Conservation (phyloP, 2,888 invertebrate genomes). For the Ganaspis brasiliensis region DNA sequence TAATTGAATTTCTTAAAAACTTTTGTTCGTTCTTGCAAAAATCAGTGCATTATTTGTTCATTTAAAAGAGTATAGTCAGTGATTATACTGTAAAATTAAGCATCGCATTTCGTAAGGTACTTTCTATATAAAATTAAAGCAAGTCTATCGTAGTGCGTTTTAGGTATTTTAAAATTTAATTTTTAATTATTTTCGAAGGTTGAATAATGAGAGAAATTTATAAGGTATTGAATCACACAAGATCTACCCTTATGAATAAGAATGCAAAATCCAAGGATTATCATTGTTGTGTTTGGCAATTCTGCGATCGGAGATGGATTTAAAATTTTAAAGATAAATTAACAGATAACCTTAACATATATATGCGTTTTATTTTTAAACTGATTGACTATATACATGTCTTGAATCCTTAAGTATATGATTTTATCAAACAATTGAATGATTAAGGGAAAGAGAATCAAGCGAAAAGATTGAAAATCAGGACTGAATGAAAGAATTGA, state of each 20-base stretch:
- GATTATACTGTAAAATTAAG: slow-evolving; percentile 2
- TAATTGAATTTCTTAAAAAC: slow-evolving; percentile 29
- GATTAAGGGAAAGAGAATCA: not conserved
- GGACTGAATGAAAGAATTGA: too few relatives aligned
- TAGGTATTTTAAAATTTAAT: too few relatives aligned
- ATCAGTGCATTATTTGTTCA: slow-evolving; percentile 11
- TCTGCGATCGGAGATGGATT: not conserved
- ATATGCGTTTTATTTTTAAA: slow-evolving; percentile 3
- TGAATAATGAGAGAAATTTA: too few relatives aligned
- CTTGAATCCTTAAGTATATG: not conserved
- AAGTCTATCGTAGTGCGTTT: too few relatives aligned
- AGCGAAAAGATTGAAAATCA: not conserved
- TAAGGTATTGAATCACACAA: not conserved
- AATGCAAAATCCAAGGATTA: not conserved
- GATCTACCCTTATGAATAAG: not conserved
- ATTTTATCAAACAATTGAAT: not conserved
- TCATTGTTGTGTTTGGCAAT: not conserved
- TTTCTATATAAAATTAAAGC: too few relatives aligned
- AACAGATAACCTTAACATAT: not conserved
- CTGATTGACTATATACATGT: not conserved
- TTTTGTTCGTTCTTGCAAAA: slow-evolving; percentile 16
- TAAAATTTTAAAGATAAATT: slow-evolving; percentile 2
- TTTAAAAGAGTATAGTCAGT: not conserved
- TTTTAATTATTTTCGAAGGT: too few relatives aligned
- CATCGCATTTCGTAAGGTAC: not conserved